phyloP scores from a whole-genome alignment of 2,888 invertebrate genomes.

The Ophion obscuratus region DNA sequence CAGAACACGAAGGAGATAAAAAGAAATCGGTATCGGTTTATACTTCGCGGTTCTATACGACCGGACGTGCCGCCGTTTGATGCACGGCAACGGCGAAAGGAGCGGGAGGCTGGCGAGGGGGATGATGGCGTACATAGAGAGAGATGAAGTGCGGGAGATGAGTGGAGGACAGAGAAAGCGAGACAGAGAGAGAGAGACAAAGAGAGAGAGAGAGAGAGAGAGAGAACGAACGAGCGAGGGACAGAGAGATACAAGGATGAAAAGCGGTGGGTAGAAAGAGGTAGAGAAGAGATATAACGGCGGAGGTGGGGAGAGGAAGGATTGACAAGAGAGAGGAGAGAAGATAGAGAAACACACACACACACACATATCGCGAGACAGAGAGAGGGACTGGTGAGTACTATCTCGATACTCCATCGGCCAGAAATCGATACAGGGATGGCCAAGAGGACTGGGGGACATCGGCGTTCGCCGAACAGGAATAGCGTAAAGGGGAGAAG shows the following conservation, averaged over 20 bases:
- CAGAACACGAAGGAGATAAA: constrained; percentile 40
- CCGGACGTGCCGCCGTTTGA: constrained; percentile 70
- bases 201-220: not conserved
- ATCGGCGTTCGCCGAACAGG: constrained; percentile 59
- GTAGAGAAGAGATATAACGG: constrained; percentile 20
- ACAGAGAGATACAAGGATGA: not conserved
- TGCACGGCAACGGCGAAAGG: constrained; percentile 57
- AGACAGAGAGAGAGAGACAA: not conserved
- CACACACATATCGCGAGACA: constrained; percentile 38
- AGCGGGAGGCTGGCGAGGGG: not conserved
- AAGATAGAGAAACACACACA: constrained; percentile 37
- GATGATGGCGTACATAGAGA: constrained; percentile 30
- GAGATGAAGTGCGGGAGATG: not conserved
- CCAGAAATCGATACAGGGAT: constrained; percentile 79
- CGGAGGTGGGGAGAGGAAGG: constrained; percentile 44
- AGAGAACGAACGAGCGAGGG: not conserved
- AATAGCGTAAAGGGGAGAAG: constrained; percentile 41
- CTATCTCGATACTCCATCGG: constrained; percentile 78
- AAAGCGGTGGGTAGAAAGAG: constrained; percentile 19
- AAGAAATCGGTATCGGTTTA: constrained; percentile 56
- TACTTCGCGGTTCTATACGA: constrained; percentile 66
- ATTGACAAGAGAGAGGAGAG: constrained; percentile 21
- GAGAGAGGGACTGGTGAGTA: constrained; percentile 63
- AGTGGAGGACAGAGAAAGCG: constrained; percentile 9
- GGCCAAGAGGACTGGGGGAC: constrained; percentile 69